These are phyloP conservation scores for Brachypodius melanocephalos DNA, from an alignment of 2,113 vertebrate genomes.

Conservation along the genomic window DNA sequence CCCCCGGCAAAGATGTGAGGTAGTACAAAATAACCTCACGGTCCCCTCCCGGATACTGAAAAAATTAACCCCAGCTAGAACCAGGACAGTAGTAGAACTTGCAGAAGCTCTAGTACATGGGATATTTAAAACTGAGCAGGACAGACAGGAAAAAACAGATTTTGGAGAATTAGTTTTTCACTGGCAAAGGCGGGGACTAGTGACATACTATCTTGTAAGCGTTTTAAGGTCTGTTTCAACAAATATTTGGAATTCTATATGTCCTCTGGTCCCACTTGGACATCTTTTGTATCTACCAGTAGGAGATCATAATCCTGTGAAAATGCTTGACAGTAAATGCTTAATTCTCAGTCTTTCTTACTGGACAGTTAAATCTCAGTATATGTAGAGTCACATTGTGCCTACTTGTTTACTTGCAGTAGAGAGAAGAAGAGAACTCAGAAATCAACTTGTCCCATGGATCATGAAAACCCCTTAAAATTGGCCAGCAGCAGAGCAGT, in stretches of 20 bases:
- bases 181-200: not conserved
- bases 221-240: not conserved
- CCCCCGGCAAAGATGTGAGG: not conserved
- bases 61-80: not conserved
- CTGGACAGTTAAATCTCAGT: not conserved
- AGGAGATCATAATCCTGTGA: not conserved
- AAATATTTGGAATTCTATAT: not conserved
- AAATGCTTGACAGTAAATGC: not conserved
- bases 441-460: not conserved
- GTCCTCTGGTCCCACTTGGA: not conserved
- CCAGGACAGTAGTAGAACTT: not conserved
- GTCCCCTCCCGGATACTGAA: not conserved
- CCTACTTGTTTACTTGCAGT: not conserved
- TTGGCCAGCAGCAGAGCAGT: not conserved
- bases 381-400: not conserved
- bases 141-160: not conserved
- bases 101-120: not conserved
- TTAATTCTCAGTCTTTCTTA: not conserved
- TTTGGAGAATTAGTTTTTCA: not conserved
- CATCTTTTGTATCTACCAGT: not conserved
- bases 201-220: not conserved
- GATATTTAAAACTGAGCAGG: not conserved
- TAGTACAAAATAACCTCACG: not conserved
- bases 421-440: not conserved
- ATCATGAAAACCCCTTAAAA: not conserved